These are phyloP conservation scores for Microcaecilia unicolor DNA, from an alignment of 2,797 vertebrate species.

Conservation along the genomic window DNA sequence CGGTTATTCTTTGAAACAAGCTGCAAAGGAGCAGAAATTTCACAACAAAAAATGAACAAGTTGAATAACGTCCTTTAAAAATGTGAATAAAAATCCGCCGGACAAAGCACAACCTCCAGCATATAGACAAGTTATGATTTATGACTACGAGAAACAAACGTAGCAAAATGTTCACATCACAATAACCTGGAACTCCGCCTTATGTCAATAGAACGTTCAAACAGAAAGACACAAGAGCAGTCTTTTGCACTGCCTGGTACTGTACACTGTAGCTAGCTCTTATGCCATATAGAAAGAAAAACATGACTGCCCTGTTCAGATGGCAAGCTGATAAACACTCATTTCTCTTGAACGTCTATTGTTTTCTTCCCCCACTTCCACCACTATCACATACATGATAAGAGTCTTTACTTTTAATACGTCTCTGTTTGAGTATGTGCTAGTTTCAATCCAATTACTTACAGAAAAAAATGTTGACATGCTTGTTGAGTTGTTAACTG, in stretches of 20 bases:
- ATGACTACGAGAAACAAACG: constrained; percentile 45
- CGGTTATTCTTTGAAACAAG: too few relatives aligned
- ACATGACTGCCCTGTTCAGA: constrained; percentile 62
- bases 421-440: constrained; percentile 60
- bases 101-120: too few relatives aligned
- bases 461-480: constrained; percentile 50
- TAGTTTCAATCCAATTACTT: constrained; percentile 56
- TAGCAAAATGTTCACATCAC: constrained; percentile 38
- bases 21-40: too few relatives aligned
- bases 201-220: constrained; percentile 79
- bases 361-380: constrained; percentile 34
- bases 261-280: constrained; percentile 53
- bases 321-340: constrained; percentile 68
- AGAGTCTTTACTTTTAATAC: constrained; percentile 35
- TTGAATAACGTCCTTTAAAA: constrained; percentile 4
- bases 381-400: constrained; percentile 40
- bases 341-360: constrained; percentile 34
- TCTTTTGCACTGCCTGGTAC: constrained; percentile 74
- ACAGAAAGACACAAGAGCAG: constrained; percentile 50
- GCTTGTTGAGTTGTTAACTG: constrained; percentile 53
- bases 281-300: constrained; percentile 59
- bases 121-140: constrained; percentile 41
- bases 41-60: too few relatives aligned
- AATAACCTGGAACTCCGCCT: constrained; percentile 63
- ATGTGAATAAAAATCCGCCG: not conserved